These are phyloP conservation scores for Osedax frankpressi DNA, from an alignment of 2,888 invertebrate genomes.

Conservation along the genomic window DNA sequence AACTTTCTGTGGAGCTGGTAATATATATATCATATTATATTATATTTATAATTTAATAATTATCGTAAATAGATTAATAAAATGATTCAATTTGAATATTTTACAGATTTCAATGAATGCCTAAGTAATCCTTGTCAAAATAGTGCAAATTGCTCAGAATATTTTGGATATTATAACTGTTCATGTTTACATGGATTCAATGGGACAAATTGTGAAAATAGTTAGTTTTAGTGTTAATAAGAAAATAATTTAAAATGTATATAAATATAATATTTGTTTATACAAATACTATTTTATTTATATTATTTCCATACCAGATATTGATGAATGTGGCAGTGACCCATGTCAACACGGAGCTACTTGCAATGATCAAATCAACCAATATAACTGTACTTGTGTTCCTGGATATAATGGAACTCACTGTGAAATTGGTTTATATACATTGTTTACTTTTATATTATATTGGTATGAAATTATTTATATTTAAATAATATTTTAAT, in stretches of 20 bases:
- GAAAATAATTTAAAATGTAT: no score
- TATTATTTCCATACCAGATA: no score
- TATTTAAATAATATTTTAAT: no score
- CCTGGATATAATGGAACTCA: background rate
- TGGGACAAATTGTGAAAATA: constrained; percentile 2
- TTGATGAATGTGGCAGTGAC: background rate
- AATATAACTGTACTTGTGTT: background rate
- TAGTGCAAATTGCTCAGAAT: background rate
- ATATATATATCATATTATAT: background rate
- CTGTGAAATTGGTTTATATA: background rate
- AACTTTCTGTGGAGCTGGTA: background rate
- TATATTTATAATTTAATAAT: no score
- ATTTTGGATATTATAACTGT: background rate
- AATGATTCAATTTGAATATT: no score
- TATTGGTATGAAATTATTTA: no score
- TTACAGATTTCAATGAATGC: constrained; percentile 3
- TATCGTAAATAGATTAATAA: no score
- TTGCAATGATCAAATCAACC: background rate
- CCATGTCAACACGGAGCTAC: constrained; percentile 6
- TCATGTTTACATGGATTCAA: background rate
- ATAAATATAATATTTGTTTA: no score
- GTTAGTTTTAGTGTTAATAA: no score
- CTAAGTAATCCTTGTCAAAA: background rate
- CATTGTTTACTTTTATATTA: no score
- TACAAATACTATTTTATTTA: no score